Percentiles rank a stretch among this genome's conserved stretches.
Conservation (phyloP, 2,888 invertebrate species). For the Xestia xanthographa region DNA sequence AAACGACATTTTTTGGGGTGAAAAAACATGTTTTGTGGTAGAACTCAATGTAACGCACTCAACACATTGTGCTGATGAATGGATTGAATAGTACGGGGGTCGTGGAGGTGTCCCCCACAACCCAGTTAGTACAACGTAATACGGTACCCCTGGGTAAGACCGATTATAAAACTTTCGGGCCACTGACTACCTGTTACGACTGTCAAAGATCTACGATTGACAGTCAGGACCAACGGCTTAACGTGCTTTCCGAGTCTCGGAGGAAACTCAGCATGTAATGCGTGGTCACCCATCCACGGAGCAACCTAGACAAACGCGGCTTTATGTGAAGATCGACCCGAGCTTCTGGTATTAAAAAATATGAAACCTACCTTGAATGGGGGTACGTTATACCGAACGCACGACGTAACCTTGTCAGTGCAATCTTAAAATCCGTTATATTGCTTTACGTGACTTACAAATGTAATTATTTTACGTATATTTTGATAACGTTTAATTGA, state of each 20-base stretch:
- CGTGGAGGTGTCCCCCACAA: too few relatives aligned
- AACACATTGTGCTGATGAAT: too few relatives aligned
- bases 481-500: slow-evolving; percentile 62
- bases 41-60: too few relatives aligned
- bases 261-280: background rate
- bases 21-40: too few relatives aligned
- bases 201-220: too few relatives aligned
- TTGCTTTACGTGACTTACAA: slow-evolving; percentile 49
- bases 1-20: too few relatives aligned
- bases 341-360: background rate
- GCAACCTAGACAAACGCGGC: background rate
- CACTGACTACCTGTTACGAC: background rate
- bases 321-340: background rate
- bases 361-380: slow-evolving; percentile 8
- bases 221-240: background rate
- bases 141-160: background rate
- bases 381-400: background rate
- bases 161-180: background rate
- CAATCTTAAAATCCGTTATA: slow-evolving; percentile 33
- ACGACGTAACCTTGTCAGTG: slow-evolving; percentile 25
- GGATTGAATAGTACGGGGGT: too few relatives aligned
- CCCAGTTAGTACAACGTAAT: too few relatives aligned
- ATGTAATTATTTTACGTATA: slow-evolving; percentile 52
- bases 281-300: background rate
- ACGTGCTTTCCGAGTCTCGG: background rate